Conservation (phyloP, 2,113 vertebrate species). For the human region DNA sequence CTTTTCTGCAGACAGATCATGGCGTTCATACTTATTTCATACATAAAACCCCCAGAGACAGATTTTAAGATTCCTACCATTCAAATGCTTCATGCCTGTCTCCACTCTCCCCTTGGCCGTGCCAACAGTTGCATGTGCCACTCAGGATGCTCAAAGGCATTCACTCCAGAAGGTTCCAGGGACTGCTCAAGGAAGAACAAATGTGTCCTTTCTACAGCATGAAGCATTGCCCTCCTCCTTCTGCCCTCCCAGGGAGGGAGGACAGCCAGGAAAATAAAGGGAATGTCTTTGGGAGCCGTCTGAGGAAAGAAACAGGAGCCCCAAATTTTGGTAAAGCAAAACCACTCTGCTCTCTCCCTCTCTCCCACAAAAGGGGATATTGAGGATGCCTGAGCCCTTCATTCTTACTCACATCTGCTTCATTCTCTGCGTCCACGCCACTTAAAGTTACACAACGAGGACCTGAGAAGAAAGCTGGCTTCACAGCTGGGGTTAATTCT, state of each 20-base stretch:
- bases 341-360: not conserved
- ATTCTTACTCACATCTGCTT: accelerated
- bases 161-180: not conserved
- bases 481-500: no score
- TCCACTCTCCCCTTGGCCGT: not conserved
- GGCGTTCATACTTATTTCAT: not conserved
- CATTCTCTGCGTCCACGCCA: accelerated
- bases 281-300: not conserved
- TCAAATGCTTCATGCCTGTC: not conserved
- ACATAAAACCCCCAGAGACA: not conserved
- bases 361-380: not conserved
- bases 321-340: not conserved
- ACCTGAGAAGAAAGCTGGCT: no score
- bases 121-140: accelerated
- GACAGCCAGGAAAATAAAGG: not conserved
- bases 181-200: not conserved
- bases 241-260: not conserved
- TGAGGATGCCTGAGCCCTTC: accelerated
- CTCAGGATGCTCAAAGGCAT: not conserved
- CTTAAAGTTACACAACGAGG: accelerated
- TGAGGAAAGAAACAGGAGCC: not conserved
- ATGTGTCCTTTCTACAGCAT: not conserved
- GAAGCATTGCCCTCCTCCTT: not conserved
- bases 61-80: not conserved
- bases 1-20: not conserved